phyloP scores from a whole-genome alignment of 2,888 invertebrate genomes.

The Chrysina gloriosa region DNA sequence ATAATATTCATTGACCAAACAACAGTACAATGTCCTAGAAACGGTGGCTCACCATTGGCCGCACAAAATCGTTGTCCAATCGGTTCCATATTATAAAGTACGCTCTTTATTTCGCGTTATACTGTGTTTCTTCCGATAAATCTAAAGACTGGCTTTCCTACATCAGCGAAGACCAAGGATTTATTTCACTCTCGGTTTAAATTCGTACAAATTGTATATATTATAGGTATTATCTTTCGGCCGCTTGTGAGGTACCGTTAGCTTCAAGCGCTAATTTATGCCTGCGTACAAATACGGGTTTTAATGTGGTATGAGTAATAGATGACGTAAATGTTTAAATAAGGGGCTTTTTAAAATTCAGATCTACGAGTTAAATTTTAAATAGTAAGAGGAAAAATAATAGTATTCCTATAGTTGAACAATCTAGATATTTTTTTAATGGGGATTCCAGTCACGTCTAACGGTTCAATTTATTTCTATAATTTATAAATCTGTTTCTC shows the following conservation, averaged over 20 bases:
- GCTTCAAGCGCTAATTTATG: no score
- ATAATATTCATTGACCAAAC: slow-evolving; percentile 40
- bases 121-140: background rate
- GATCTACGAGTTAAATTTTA: no score
- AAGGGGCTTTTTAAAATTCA: no score
- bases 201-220: background rate
- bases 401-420: no score
- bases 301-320: no score
- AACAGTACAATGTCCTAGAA: slow-evolving; percentile 49
- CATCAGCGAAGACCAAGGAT: background rate
- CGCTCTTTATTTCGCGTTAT: background rate
- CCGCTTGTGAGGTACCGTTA: background rate
- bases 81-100: slow-evolving; percentile 7
- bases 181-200: background rate
- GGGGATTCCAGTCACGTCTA: no score
- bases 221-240: background rate
- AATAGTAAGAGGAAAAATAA: no score
- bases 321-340: no score
- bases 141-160: background rate
- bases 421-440: no score
- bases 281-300: no score
- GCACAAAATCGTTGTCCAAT: background rate
- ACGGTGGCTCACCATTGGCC: slow-evolving; percentile 31
- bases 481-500: no score
- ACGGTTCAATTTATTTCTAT: no score